phyloP scores from a whole-genome alignment of 2,113 vertebrate genomes.

The Colaptes auratus region DNA sequence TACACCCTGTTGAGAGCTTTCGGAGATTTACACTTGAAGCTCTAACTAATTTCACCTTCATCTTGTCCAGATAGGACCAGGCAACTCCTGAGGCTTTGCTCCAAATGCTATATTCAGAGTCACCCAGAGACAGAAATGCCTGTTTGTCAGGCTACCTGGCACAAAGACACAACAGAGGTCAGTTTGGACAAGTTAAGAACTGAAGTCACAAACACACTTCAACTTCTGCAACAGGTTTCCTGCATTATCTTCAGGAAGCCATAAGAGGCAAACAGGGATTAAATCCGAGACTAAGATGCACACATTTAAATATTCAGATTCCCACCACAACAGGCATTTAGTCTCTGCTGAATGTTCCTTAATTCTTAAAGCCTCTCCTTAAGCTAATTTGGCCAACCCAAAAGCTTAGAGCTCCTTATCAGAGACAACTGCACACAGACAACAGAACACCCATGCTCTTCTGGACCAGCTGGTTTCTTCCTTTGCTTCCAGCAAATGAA shows the following conservation, averaged over 20 bases:
- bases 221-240: background rate
- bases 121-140: background rate
- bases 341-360: background rate
- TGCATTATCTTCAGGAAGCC: background rate
- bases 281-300: background rate
- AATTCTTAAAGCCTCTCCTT: conserved; percentile 27
- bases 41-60: background rate
- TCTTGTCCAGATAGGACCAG: background rate
- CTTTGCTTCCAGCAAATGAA: background rate
- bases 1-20: background rate
- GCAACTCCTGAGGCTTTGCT: background rate
- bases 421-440: background rate
- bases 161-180: background rate
- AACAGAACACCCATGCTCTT: background rate
- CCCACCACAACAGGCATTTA: background rate
- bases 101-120: background rate
- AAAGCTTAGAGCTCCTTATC: background rate
- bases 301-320: background rate
- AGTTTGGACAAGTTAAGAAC: background rate
- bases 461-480: background rate
- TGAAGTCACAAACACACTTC: background rate
- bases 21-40: background rate
- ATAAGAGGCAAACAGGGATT: background rate
- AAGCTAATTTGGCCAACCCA: conserved; percentile 4
- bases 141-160: background rate